Conservation (phyloP, 1,140 invertebrate genomes). For the Leptoteleia sp. region DNA sequence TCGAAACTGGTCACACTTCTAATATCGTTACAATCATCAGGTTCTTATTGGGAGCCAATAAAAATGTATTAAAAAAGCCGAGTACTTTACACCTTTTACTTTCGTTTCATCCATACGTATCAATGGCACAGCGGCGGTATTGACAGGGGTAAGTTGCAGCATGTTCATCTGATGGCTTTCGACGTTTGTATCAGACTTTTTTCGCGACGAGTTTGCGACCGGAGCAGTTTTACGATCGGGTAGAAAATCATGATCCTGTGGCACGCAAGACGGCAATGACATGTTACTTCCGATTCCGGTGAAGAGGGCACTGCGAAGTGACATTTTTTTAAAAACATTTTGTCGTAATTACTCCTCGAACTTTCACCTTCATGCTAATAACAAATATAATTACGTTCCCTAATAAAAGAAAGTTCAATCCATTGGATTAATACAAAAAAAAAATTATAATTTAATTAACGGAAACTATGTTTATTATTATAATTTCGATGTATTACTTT, state of each 20-base stretch:
- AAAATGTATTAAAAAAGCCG: conserved; percentile 64
- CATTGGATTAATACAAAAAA: no score
- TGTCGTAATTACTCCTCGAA: conserved; percentile 10
- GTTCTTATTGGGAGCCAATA: conserved; percentile 41
- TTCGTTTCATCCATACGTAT: conserved; percentile 65
- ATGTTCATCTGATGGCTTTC: conserved; percentile 66
- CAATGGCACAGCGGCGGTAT: conserved; percentile 66
- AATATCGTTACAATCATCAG: conserved; percentile 10
- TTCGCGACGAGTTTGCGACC: conserved; percentile 12
- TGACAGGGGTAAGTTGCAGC: conserved; percentile 73
- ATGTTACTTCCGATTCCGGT: conserved; percentile 77
- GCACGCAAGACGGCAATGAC: conserved; percentile 74
- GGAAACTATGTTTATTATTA: no score
- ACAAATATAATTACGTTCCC: no score
- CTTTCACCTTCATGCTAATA: no score
- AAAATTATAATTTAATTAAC: no score
- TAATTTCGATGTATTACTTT: no score
- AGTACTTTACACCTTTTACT: conserved; percentile 69
- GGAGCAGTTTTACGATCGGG: conserved; percentile 44
- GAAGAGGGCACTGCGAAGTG: conserved; percentile 70
- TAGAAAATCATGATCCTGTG: conserved; percentile 72
- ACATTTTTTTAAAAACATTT: no score
- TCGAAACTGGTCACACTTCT: not conserved
- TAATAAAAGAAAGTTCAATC: no score
- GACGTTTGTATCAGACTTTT: conserved; percentile 59